These are phyloP conservation scores for Coranthus polyacanthus DNA, from an alignment of 2,797 vertebrate genomes.

Conservation along the genomic window DNA sequence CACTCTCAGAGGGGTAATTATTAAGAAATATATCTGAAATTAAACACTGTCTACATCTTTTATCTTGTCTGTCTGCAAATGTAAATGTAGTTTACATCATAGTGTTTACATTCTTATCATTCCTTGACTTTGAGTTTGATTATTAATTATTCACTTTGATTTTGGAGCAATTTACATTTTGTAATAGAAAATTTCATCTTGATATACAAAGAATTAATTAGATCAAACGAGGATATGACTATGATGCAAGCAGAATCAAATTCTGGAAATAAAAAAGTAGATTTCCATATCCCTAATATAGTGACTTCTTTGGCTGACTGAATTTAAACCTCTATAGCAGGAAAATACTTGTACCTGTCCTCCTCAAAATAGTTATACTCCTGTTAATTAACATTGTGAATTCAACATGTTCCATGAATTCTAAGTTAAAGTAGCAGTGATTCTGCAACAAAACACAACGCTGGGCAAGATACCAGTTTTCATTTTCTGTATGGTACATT, in stretches of 20 bases:
- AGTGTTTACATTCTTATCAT: background rate
- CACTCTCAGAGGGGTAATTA: conserved; percentile 45
- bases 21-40: conserved; percentile 38
- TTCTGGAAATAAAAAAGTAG: background rate
- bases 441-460: no score
- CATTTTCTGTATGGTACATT: no score
- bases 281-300: background rate
- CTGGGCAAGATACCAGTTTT: no score
- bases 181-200: conserved; percentile 2
- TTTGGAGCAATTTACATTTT: background rate
- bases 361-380: no score
- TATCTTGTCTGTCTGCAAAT: conserved; percentile 6
- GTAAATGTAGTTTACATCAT: background rate
- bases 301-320: background rate
- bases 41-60: background rate
- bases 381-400: background rate
- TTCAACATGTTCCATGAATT: background rate
- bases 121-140: background rate
- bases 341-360: background rate
- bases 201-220: background rate
- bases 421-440: no score
- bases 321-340: no score
- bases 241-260: no score
- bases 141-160: background rate
- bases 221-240: background rate